These are phyloP conservation scores for Scrobipalpa costella DNA, from an alignment of 2,888 invertebrate genomes.

Conservation along the genomic window DNA sequence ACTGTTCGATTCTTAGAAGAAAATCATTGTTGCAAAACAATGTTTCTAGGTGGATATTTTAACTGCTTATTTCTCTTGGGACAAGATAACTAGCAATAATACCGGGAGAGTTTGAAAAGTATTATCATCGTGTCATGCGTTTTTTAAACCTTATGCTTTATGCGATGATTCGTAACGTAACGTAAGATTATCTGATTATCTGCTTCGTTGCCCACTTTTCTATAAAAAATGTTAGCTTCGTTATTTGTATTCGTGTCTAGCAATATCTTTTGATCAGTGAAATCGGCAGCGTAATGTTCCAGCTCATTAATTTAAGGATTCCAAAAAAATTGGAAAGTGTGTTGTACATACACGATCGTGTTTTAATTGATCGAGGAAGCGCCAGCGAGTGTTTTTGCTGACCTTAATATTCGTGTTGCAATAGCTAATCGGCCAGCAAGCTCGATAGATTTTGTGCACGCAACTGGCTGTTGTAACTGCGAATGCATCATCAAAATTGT, in stretches of 20 bases:
- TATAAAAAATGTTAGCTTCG: not conserved
- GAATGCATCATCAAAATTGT: constrained; percentile 18
- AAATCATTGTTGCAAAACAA: constrained; percentile 12
- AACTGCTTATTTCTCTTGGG: not conserved
- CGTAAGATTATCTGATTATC: not conserved
- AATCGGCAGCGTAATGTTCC: constrained; percentile 17
- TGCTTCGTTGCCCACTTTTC: not conserved
- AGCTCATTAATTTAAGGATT: constrained; percentile 20
- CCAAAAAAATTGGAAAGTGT: constrained; percentile 31
- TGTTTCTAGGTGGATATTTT: not conserved
- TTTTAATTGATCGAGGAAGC: constrained; percentile 38
- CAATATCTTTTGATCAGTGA: constrained; percentile 11
- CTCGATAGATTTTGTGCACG: constrained; percentile 32
- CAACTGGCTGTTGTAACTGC: constrained; percentile 26
- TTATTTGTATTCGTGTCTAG: not conserved
- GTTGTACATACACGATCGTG: constrained; percentile 22
- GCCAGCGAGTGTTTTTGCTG: constrained; percentile 44
- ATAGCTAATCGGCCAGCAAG: constrained; percentile 37
- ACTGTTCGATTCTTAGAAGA: constrained; percentile 6
- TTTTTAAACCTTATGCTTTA: not conserved
- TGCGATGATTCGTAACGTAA: not conserved
- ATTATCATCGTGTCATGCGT: not conserved
- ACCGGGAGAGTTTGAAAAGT: not conserved
- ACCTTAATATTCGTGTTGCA: constrained; percentile 47
- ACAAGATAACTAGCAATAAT: not conserved